Conservation (phyloP, 2,888 invertebrate genomes). For the Dicranocentrus wangi region DNA sequence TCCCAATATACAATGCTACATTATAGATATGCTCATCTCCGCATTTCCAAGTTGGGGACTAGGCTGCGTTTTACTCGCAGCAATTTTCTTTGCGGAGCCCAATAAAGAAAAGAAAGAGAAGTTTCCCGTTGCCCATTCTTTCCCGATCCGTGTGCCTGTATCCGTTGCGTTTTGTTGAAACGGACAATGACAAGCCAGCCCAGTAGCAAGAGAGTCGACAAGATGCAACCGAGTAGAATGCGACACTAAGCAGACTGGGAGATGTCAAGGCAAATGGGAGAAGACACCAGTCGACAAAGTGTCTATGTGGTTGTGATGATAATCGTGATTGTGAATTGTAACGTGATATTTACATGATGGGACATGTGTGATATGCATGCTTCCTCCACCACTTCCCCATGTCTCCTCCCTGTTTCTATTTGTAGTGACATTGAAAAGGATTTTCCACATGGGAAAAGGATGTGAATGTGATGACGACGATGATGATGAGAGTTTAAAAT, state of each 20-base stretch:
- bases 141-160: too few species aligned
- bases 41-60: conserved; percentile 14
- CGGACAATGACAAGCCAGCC: conserved; percentile 53
- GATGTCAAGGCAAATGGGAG: conserved; percentile 62
- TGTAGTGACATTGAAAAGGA: conserved; percentile 8
- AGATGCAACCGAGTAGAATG: conserved; percentile 47
- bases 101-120: too few species aligned
- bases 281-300: too few species aligned
- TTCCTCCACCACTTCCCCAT: background rate
- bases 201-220: conserved; percentile 29
- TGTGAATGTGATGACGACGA: too few species aligned
- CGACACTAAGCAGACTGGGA: conserved; percentile 44
- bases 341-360: background rate
- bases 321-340: background rate
- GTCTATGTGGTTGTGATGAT: background rate
- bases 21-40: background rate
- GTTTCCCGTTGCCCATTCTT: too few species aligned
- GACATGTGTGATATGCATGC: conserved; percentile 1
- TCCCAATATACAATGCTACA: conserved; percentile 39
- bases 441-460: too few species aligned
- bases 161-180: too few species aligned
- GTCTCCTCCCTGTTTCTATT: background rate
- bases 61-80: too few species aligned
- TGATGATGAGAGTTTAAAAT: background rate
- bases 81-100: too few species aligned